Conservation (phyloP, 2,888 invertebrate species). For the Cotesia congregata region DNA sequence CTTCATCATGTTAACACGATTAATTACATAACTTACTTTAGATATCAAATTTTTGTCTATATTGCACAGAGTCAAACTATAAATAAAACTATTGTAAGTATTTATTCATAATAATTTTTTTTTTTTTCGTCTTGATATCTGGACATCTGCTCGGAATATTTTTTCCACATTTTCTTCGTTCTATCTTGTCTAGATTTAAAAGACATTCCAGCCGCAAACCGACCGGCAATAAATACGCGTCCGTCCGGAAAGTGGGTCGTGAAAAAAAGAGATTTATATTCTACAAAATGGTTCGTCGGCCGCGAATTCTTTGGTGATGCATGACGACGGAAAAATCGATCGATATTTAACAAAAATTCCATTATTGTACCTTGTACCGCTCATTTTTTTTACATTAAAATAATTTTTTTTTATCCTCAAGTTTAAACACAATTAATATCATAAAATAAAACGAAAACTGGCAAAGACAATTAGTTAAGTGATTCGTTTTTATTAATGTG, state of each 20-base stretch:
- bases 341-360: conserved; percentile 45
- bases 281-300: conserved; percentile 47
- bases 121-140: conserved; percentile 41
- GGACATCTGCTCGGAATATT: background rate
- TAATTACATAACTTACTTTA: background rate
- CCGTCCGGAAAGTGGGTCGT: conserved; percentile 54
- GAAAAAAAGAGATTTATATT: conserved; percentile 54
- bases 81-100: no score
- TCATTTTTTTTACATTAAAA: background rate
- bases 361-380: conserved; percentile 1
- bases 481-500: conserved; percentile 35
- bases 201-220: conserved; percentile 48
- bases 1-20: conserved; percentile 1
- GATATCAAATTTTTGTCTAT: background rate
- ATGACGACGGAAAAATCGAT: conserved; percentile 44
- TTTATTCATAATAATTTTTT: background rate
- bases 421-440: background rate
- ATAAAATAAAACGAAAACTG: background rate
- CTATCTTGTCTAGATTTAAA: conserved; percentile 16
- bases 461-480: conserved; percentile 42
- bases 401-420: background rate
- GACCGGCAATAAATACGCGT: conserved; percentile 52
- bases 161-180: conserved; percentile 38
- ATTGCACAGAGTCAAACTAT: background rate
- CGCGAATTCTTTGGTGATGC: conserved; percentile 50